Base-by-base conservation (phyloP, 2,797 vertebrate genomes). In the Gymnothorax javanicus region DNA sequence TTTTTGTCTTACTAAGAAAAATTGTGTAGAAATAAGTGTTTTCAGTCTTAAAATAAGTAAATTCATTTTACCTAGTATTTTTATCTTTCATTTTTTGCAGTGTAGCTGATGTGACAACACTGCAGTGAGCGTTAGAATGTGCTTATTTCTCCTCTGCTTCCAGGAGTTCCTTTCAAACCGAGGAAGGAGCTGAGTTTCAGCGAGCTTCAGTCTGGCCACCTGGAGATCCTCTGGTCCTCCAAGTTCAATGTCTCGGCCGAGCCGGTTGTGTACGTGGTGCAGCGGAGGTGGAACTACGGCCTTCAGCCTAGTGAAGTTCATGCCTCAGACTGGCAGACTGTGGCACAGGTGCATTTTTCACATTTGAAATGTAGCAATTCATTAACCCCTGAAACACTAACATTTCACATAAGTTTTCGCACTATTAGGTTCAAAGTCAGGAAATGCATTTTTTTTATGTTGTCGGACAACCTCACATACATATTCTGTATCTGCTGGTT, bases 211-310 rank as follows among this genome's bases (percentile, higher is more conserved):
- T 95, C 96, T 0, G 97, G 97, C 82, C 96, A 96, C 81, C 94
- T 99, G 92, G 97, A 98, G 90, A 95, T 99, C 87, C 97, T 95
- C 87, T 99, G 98, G 98, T 99, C 98, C 82, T 99, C 98, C 6
- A 98, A 98, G 90, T 99, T 99, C 92, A 99, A 99, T 90, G 95
- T 99, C 85, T 99, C 98, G 0, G 98, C 98, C 50, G 98, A 99
- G 86, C 98, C 98, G 0, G 98, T 99, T 67, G 96, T 98, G 59
- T 98, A 99, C 2, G 97, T 99, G 87, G 94, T 99, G 67, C 98
- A 99, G 91, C 96, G 97, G 5, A 95, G 98, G 85, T 99, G 98
- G 98, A 99, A 99, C 91, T 96, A 97, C 6, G 98, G 98, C 81
- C 98, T 99, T 90, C 98, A 99, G 86, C 98, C 98, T 67, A 99